A percentile compares a stretch with the other conserved stretches of the same genome.
Evolutionary conservation across 2,888 invertebrate species (phyloP).

Genomic region (Neoascia interrupta): DNA sequence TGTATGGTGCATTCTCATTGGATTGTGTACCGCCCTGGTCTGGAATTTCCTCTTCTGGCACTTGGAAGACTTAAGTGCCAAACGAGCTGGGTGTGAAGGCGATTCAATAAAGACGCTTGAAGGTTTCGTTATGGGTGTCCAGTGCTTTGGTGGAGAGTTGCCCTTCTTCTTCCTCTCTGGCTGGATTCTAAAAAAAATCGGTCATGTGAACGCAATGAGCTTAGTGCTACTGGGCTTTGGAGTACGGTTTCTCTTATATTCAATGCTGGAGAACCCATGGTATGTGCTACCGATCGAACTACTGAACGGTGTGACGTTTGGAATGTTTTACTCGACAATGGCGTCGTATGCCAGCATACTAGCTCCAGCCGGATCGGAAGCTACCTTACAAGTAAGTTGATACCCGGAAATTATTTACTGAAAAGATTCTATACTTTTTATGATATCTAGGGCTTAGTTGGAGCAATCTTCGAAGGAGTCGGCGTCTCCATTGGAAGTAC

Average conservation of each 20-base stretch:
- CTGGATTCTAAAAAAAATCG: conserved; percentile 87
- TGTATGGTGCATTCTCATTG: conserved; percentile 89
- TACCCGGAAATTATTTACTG: too few species aligned
- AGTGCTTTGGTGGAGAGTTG: conserved; percentile 91
- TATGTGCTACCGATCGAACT: conserved; percentile 91
- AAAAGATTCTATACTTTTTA: too few species aligned
- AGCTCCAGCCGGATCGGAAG: conserved; percentile 91
- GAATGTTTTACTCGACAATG: conserved; percentile 93
- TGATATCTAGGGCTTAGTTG: conserved; percentile 91
- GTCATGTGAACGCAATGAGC: conserved; percentile 91
- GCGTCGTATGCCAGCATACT: conserved; percentile 92
- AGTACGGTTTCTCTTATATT: conserved; percentile 90
- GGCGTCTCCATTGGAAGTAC: conserved; percentile 90
- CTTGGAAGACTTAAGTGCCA: conserved; percentile 85
- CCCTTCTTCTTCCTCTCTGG: conserved; percentile 93
- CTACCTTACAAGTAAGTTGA: conserved; percentile 87
- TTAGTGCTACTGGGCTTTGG: conserved; percentile 90
- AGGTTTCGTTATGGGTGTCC: conserved; percentile 87
- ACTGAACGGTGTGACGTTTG: conserved; percentile 92
- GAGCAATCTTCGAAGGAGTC: conserved; percentile 92
- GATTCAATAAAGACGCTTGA: conserved; percentile 87
- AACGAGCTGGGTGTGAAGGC: conserved; percentile 78
- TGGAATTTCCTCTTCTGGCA: conserved; percentile 95
- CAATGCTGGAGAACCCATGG: conserved; percentile 89
- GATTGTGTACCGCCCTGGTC: conserved; percentile 90